Evolutionary conservation across 2,888 invertebrate genomes (phyloP).

Genomic region (Ypsolopha scabrella): DNA sequence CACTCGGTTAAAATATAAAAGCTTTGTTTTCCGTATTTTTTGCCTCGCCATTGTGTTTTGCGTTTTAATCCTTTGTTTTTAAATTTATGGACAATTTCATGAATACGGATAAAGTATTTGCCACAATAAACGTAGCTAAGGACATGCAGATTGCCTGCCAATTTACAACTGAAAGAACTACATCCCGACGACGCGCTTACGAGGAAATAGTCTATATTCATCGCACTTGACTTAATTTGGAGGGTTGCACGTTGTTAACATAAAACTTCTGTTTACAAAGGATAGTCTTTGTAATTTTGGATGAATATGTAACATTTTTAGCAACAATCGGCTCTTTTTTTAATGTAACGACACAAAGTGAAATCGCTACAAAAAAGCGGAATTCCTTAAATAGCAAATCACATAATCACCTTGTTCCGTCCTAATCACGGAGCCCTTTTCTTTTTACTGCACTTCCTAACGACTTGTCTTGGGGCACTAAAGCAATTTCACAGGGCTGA

Average conservation of each 20-base stretch:
- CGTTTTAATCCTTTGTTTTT: slow-evolving; percentile 11
- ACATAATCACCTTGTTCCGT: slow-evolving; percentile 22
- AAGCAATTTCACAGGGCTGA: slow-evolving; percentile 65
- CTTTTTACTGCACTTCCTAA: slow-evolving; percentile 61
- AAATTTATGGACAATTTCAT: slow-evolving; percentile 9
- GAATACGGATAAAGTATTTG: slow-evolving; percentile 16
- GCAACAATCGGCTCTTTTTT: too few species aligned
- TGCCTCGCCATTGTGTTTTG: background rate
- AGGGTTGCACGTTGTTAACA: too few species aligned
- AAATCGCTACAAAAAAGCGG: slow-evolving; percentile 6
- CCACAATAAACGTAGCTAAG: slow-evolving; percentile 23
- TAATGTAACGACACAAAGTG: background rate
- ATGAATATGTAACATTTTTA: too few species aligned
- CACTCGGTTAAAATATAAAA: slow-evolving; percentile 24
- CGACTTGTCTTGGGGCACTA: slow-evolving; percentile 60
- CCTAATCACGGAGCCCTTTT: slow-evolving; percentile 38
- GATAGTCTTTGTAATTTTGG: too few species aligned
- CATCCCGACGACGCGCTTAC: background rate
- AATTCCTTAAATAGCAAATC: slow-evolving; percentile 9
- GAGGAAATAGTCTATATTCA: too few species aligned
- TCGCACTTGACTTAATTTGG: too few species aligned
- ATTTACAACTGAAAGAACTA: slow-evolving; percentile 35
- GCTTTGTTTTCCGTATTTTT: slow-evolving; percentile 15
- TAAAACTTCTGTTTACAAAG: too few species aligned
- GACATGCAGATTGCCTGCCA: slow-evolving; percentile 56